These are phyloP conservation scores for Gobio gobio DNA, from an alignment of 2,113 vertebrate species.

Conservation along the genomic window DNA sequence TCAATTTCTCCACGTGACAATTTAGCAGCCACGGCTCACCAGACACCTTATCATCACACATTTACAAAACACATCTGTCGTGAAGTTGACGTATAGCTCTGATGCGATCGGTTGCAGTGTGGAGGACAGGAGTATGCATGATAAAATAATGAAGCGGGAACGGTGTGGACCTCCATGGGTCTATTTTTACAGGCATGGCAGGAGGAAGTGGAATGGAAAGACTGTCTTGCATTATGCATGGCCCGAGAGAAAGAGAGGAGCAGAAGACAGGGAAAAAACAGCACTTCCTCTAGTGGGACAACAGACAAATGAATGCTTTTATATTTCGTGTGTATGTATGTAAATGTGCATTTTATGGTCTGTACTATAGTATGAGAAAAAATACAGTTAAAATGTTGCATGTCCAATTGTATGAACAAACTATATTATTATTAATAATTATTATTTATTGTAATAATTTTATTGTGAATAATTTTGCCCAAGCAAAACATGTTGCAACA, in stretches of 20 bases:
- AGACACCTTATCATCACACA: slow-evolving; percentile 16
- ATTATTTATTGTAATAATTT: background rate
- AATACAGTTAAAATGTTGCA: background rate
- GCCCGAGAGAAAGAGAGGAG: slow-evolving; percentile 60
- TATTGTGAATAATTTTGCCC: background rate
- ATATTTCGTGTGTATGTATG: background rate
- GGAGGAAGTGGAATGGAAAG: slow-evolving; percentile 60
- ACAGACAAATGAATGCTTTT: background rate
- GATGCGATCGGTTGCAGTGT: slow-evolving; percentile 3
- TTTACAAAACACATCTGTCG: slow-evolving; percentile 19
- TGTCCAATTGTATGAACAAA: background rate
- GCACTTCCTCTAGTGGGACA: background rate
- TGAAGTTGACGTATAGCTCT: slow-evolving; percentile 21
- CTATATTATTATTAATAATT: background rate
- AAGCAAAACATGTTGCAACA: background rate
- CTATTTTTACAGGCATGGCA: slow-evolving; percentile 75
- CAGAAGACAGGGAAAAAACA: slow-evolving; percentile 49
- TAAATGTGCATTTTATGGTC: background rate
- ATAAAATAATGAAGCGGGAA: slow-evolving; percentile 63
- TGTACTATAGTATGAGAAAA: background rate
- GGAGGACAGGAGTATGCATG: slow-evolving; percentile 22
- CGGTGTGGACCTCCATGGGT: slow-evolving; percentile 68
- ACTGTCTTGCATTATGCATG: slow-evolving; percentile 73
- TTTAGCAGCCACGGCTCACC: background rate
- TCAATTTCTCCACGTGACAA: background rate